phyloP scores from a whole-genome alignment of 2,888 invertebrate species.

The Lycophotia porphyrea region DNA sequence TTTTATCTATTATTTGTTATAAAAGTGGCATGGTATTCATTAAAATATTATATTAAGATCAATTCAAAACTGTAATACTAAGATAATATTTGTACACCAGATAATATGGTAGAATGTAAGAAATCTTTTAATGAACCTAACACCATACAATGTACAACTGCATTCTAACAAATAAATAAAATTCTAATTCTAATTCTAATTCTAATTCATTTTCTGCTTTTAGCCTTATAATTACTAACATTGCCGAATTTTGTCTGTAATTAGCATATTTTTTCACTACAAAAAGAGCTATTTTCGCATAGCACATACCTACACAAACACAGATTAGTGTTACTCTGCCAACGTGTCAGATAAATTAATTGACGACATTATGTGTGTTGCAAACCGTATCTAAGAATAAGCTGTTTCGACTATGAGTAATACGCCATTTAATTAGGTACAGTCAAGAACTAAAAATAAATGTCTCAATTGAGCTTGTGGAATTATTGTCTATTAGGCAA shows the following conservation, averaged over 20 bases:
- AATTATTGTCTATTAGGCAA: conserved; percentile 2
- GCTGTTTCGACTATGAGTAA: conserved; percentile 43
- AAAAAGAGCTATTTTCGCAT: not conserved
- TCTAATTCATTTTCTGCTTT: no score
- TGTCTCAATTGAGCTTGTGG: conserved; percentile 36
- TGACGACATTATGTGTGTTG: conserved; percentile 27
- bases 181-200: no score
- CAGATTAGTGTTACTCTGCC: conserved; percentile 12
- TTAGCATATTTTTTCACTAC: not conserved
- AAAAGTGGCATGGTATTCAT: no score
- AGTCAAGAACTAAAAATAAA: conserved; percentile 44
- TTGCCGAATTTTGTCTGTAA: not conserved
- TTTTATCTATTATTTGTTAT: no score
- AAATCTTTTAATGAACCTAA: no score
- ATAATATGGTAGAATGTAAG: no score
- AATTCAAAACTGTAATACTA: no score
- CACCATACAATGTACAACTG: no score
- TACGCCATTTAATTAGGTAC: conserved; percentile 42
- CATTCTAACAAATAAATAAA: no score
- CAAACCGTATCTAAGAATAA: conserved; percentile 51
- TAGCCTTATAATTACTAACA: not conserved
- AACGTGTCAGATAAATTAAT: conserved; percentile 37
- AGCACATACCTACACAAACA: conserved; percentile 5
- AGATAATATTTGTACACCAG: no score
- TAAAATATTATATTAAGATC: no score